A percentile compares a stretch with the other conserved stretches of the same genome.
Evolutionary conservation across 2,797 vertebrate species (phyloP).

Genomic region (Lepus townsendii): DNA sequence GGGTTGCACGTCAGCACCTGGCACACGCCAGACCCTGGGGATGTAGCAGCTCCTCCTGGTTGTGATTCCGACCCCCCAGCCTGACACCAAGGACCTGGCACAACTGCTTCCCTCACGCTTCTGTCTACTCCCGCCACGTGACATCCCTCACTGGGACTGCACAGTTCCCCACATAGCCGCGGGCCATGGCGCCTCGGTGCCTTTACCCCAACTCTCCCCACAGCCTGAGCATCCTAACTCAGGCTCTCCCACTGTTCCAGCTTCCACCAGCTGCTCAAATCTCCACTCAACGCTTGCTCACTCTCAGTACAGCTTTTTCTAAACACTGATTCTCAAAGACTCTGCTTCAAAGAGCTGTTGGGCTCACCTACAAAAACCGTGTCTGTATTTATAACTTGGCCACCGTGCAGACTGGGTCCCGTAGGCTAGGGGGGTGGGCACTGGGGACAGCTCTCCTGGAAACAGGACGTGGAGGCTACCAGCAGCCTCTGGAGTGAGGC

Average conservation of each 20-base stretch:
- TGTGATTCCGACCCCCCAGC: neutral
- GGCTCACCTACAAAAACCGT: constrained; percentile 8
- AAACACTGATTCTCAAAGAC: neutral
- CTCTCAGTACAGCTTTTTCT: neutral
- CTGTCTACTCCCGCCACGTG: too few species aligned
- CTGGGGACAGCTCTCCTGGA: neutral
- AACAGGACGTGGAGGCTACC: neutral
- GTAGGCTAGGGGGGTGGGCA: neutral
- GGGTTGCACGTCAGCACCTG: neutral
- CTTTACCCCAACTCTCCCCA: neutral
- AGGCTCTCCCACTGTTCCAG: neutral
- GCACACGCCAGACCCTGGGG: neutral
- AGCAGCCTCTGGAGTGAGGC: too few species aligned
- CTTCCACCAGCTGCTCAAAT: neutral
- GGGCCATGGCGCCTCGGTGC: neutral
- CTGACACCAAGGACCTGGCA: neutral
- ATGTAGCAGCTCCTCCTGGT: too few species aligned
- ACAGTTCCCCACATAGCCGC: neutral
- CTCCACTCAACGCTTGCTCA: neutral
- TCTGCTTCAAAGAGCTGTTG: neutral
- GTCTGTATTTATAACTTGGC: neutral
- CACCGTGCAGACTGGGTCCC: neutral
- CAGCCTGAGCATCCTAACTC: neutral
- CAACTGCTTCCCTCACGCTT: neutral
- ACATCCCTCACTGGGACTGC: too few species aligned